Base-by-base conservation (phyloP, 2,113 vertebrate genomes). In the Mustela nigripes region DNA sequence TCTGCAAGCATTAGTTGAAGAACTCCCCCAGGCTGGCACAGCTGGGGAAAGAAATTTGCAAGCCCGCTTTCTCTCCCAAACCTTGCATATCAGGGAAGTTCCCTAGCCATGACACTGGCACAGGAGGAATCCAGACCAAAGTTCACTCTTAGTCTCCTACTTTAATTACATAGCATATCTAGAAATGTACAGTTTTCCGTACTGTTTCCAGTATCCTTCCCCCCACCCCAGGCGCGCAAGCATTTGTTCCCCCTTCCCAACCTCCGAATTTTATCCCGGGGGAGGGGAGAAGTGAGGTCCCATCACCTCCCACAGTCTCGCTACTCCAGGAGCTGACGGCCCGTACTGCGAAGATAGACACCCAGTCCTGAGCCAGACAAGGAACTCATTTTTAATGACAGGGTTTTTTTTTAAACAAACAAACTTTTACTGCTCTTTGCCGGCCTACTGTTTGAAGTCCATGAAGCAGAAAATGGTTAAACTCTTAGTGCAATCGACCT, bases 381-480 rank as follows among this genome's bases (percentile, higher is more conserved):
- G 97, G 73, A 98, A 92, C 97, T 98, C 98, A 97, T 98, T 98
- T 96, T 98, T 99, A 99, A 98, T 99, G 98, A 98, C 98, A 93
- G 97, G 96, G 97, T 92, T 96, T 97, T 98, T 98, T 98, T 98
- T 98, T 98, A 98, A 99, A 98, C 98, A 99, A 99, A 99, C 98
- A 99, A 99, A 99, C 99, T 99, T 99, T 98, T 98, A 98, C 97
- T 98, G 98, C 98, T 98, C 98, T 98, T 99, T 98, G 98, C 97
- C 97, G 98, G 98, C 97, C 98, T 97, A 96, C 98, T 98, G 97
- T 99, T 98, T 99, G 98, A 99, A 99, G 98, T 98, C 97, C 98
- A 80, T 99, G 98, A 98, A 98, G 98, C 98, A 99, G 98, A 99
- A 99, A 99, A 99, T 98, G 97, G 98, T 98, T 98, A 98, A 98